These are phyloP conservation scores for Picus viridis DNA, from an alignment of 2,797 vertebrate genomes.

Conservation along the genomic window DNA sequence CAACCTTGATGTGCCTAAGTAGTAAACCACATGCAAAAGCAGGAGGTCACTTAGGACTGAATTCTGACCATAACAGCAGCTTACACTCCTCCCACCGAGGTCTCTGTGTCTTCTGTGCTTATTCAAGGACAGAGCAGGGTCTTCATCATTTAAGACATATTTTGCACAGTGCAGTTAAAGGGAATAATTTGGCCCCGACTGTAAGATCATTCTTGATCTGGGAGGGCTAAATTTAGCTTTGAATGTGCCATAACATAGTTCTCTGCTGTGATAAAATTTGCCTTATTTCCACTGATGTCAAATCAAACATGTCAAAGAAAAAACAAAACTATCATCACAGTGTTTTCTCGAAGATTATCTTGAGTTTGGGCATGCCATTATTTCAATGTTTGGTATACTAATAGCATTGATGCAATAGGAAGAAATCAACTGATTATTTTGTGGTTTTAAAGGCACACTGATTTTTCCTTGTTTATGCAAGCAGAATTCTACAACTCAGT, in stretches of 20 bases:
- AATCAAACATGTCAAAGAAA: not conserved
- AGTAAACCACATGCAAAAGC: not conserved
- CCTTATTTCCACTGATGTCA: not conserved
- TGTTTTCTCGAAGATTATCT: not conserved
- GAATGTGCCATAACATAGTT: not conserved
- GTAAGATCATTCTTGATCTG: slow-evolving; percentile 19
- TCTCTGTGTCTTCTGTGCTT: not conserved
- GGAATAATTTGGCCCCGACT: slow-evolving; percentile 32
- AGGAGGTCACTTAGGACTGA: slow-evolving; percentile 33
- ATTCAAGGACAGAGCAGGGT: slow-evolving; percentile 44
- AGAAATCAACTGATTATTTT: not conserved
- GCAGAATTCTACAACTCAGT: not conserved
- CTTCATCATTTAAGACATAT: slow-evolving; percentile 46
- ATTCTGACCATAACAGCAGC: slow-evolving; percentile 22
- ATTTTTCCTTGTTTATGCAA: not conserved
- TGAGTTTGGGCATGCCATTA: not conserved
- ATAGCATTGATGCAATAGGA: not conserved
- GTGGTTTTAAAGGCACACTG: not conserved
- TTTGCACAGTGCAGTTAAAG: not conserved
- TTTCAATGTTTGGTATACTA: not conserved
- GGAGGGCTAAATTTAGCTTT: slow-evolving; percentile 14
- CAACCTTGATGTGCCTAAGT: slow-evolving; percentile 33
- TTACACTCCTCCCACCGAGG: slow-evolving; percentile 11
- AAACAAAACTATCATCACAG: not conserved
- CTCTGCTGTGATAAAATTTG: slow-evolving; percentile 4